Conservation (phyloP, 2,113 vertebrate genomes). For the Leptodactylus fuscus region DNA sequence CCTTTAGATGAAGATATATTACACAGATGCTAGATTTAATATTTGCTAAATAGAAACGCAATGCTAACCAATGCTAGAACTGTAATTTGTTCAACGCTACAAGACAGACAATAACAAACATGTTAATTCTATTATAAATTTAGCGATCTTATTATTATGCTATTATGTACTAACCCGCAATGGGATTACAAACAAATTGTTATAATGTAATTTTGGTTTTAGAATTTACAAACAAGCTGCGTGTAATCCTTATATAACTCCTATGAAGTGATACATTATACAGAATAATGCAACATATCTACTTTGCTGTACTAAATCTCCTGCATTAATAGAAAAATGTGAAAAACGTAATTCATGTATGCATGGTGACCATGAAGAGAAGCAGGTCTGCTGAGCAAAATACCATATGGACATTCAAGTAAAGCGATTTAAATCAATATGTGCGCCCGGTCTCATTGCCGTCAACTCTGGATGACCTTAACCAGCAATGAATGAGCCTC, state of each 20-base stretch:
- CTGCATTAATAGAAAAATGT: not conserved
- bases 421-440: constrained; percentile 15
- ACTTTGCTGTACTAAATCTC: not conserved
- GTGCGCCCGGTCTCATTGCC: not conserved
- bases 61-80: no score
- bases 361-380: not conserved
- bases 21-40: no score
- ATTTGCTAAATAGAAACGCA: no score
- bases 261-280: not conserved
- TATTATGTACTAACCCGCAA: no score
- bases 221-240: no score
- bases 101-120: no score
- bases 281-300: not conserved
- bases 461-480: constrained; percentile 48
- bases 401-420: constrained; percentile 6
- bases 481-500: constrained; percentile 30
- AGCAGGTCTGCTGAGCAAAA: not conserved
- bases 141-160: no score
- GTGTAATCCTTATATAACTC: not conserved
- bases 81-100: no score
- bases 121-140: no score
- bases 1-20: no score
- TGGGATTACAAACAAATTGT: no score
- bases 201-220: no score
- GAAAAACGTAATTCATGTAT: not conserved